Conservation (phyloP, 2,888 invertebrate genomes). For the Philereme vetulata region DNA sequence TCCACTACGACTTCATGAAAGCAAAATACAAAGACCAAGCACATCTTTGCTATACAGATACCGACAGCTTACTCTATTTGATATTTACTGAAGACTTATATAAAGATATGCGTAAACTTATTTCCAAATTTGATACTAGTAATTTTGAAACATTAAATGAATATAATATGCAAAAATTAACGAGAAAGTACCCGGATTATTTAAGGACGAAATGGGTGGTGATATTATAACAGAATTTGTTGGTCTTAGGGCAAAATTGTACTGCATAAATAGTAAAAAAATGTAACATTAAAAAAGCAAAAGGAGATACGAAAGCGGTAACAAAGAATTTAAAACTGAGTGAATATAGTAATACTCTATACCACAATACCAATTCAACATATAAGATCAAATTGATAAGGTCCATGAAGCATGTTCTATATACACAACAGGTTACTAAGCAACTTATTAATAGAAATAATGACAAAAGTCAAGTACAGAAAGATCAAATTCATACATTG, state of each 20-base stretch:
- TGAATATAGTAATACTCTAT: background rate
- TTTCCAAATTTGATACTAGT: background rate
- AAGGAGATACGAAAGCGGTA: background rate
- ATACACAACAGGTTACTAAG: too few species aligned
- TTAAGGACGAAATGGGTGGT: constrained; percentile 1
- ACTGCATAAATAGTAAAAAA: background rate
- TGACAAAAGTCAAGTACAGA: too few species aligned
- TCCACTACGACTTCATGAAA: background rate
- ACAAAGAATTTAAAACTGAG: background rate
- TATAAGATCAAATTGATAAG: too few species aligned
- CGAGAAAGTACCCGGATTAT: background rate
- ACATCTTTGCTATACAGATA: background rate
- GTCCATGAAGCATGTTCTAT: too few species aligned
- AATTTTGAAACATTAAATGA: background rate
- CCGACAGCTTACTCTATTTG: too few species aligned
- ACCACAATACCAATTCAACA: too few species aligned
- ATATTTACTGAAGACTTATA: background rate
- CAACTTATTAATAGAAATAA: too few species aligned
- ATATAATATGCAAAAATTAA: background rate
- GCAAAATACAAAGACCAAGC: background rate
- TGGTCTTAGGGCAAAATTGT: constrained; percentile 3
- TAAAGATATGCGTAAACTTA: background rate
- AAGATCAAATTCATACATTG: too few species aligned
- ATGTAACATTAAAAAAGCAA: background rate
- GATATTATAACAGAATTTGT: constrained; percentile 2